A percentile compares a stretch with the other conserved stretches of the same genome.
Evolutionary conservation across 92 coral and sea anemone genomes (phyloP).

Genomic region (Phenganax marumi): DNA sequence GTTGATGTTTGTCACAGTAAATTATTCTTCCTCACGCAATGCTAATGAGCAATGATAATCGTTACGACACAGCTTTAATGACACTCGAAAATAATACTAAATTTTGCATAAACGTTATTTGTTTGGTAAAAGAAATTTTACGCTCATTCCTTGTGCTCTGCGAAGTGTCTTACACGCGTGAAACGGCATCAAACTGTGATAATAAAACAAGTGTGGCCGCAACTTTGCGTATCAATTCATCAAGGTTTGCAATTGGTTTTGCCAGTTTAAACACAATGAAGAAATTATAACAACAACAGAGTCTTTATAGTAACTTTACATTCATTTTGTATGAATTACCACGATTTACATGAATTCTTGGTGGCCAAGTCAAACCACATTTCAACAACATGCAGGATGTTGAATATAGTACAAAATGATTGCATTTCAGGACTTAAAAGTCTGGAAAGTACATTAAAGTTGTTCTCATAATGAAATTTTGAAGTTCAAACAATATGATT

Average conservation of each 20-base stretch:
- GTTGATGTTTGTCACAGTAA: slow-evolving; percentile 30
- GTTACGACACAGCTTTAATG: slow-evolving; percentile 7
- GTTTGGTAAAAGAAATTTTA: not conserved
- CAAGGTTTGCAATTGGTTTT: not conserved
- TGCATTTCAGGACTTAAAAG: not conserved
- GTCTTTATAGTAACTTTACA: not conserved
- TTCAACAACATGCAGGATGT: slow-evolving; percentile 20
- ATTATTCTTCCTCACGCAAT: slow-evolving; percentile 22
- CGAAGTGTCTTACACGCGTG: not conserved
- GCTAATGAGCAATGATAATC: slow-evolving; percentile 13
- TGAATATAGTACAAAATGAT: not conserved
- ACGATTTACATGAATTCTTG: not conserved
- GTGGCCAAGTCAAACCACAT: slow-evolving; percentile 1
- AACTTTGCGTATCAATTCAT: not conserved
- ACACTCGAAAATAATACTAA: slow-evolving; percentile 5
- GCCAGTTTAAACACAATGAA: slow-evolving; percentile 18
- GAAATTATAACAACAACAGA: slow-evolving; percentile 16
- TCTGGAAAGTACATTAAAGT: not conserved
- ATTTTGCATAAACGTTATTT: not conserved
- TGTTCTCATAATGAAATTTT: not conserved
- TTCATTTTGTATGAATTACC: not conserved
- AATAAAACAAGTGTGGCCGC: not conserved
- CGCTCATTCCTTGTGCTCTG: not conserved
- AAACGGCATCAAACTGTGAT: not conserved
- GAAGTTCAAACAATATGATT: slow-evolving; percentile 21